phyloP scores from a whole-genome alignment of 2,113 vertebrate genomes.

The Rhagologus leucostigma region DNA sequence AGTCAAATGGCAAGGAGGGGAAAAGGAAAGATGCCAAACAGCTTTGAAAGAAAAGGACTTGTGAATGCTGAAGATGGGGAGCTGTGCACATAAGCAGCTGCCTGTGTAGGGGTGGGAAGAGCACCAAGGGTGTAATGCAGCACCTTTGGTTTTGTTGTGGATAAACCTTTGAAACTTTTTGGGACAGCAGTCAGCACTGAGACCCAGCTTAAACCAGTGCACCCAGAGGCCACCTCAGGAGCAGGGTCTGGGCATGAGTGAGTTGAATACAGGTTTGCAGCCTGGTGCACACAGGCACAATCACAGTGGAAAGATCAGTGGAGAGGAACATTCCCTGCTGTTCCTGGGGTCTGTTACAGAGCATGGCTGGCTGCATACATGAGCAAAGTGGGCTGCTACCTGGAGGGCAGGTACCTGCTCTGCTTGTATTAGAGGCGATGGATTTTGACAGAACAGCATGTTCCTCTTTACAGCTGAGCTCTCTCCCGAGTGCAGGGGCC shows the following conservation, averaged over 20 bases:
- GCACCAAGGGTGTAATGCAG: not conserved
- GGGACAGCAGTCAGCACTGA: not conserved
- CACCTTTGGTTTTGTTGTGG: not conserved
- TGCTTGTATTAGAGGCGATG: not conserved
- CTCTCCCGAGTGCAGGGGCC: not conserved
- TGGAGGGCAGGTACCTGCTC: not conserved
- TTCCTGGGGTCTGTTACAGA: not conserved
- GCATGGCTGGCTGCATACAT: fast-evolving
- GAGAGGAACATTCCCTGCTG: not conserved
- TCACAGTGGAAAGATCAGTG: not conserved
- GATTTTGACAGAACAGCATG: not conserved
- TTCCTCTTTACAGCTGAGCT: not conserved
- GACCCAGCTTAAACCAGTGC: not conserved
- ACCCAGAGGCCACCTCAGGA: not conserved
- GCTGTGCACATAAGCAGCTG: not conserved
- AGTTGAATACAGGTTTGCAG: not conserved
- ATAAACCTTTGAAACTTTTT: not conserved
- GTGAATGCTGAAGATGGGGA: not conserved
- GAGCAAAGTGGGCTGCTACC: not conserved
- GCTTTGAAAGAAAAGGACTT: not conserved
- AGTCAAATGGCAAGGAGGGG: not conserved
- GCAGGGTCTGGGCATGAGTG: not conserved
- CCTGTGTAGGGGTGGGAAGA: not conserved
- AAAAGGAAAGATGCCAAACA: not conserved
- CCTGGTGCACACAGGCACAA: not conserved